Evolutionary conservation across 2,888 invertebrate species (phyloP).

Genomic region (Lepeophtheirus nordmannii): DNA sequence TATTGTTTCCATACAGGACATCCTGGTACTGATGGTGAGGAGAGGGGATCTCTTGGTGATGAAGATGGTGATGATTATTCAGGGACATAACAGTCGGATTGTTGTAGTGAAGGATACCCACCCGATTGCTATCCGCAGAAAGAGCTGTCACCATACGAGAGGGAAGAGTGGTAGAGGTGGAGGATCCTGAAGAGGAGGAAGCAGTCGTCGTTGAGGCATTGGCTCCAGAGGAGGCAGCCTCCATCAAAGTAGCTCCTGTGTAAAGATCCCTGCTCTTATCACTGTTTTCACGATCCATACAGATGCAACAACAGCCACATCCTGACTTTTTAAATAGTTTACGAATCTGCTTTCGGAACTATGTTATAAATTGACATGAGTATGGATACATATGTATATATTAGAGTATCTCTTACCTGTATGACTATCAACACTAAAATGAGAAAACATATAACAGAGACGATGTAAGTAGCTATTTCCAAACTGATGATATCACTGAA

Average conservation of each 20-base stretch:
- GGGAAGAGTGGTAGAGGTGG: not conserved
- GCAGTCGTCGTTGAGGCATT: not conserved
- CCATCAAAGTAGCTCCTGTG: not conserved
- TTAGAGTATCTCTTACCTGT: not conserved
- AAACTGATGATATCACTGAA: not conserved
- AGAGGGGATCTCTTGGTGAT: too few species aligned
- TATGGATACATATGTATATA: not conserved
- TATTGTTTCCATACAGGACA: not conserved
- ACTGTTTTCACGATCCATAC: not conserved
- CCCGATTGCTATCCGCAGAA: not conserved
- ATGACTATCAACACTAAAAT: not conserved
- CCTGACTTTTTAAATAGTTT: not conserved
- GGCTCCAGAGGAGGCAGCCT: conserved; percentile 2
- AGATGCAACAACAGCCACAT: not conserved
- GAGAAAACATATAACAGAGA: not conserved
- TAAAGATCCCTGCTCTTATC: not conserved
- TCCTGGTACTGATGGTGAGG: not conserved
- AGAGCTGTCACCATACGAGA: not conserved
- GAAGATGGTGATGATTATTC: too few species aligned
- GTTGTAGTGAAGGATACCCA: conserved; percentile 8
- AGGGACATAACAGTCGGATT: not conserved
- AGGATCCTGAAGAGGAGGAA: not conserved
- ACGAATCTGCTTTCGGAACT: conserved; percentile 3
- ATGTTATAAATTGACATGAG: not conserved
- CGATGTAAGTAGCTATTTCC: not conserved